A percentile compares a stretch with the other conserved stretches of the same genome.
Evolutionary conservation across 2,797 vertebrate species (phyloP).

Genomic region (Amazonetta brasiliensis): DNA sequence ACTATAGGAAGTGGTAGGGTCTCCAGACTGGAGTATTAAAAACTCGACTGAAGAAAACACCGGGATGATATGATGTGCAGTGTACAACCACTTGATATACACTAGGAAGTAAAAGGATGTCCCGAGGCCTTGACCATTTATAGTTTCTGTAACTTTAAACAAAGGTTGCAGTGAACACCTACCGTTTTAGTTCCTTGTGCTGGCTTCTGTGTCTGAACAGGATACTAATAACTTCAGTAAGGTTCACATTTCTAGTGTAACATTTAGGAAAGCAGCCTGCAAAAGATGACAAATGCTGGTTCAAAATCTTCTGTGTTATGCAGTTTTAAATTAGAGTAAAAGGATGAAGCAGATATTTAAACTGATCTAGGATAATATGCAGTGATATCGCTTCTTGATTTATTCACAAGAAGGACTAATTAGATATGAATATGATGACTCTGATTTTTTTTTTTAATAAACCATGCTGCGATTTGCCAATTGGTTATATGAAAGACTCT

Average conservation of each 20-base stretch:
- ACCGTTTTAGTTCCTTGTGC: not conserved
- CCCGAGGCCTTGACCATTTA: not conserved
- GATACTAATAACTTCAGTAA: not conserved
- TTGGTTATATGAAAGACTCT: not conserved
- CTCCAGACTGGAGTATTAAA: not conserved
- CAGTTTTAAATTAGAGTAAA: not conserved
- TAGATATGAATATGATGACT: not conserved
- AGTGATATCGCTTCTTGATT: not conserved
- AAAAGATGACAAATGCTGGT: not conserved
- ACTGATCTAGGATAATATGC: not conserved
- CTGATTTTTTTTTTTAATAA: not conserved
- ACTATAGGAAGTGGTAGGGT: not conserved
- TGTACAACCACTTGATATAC: not conserved
- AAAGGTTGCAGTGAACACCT: not conserved
- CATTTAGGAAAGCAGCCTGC: not conserved
- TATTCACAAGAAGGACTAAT: not conserved
- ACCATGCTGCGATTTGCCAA: not conserved
- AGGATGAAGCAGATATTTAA: not conserved
- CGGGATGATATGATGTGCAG: not conserved
- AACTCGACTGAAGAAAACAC: not conserved
- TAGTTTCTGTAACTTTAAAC: not conserved
- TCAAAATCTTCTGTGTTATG: not conserved
- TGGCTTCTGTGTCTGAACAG: not conserved
- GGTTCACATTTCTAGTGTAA: not conserved
- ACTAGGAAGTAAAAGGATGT: not conserved